phyloP scores from a whole-genome alignment of 2,113 vertebrate species.

The Corydoras maculifer region DNA sequence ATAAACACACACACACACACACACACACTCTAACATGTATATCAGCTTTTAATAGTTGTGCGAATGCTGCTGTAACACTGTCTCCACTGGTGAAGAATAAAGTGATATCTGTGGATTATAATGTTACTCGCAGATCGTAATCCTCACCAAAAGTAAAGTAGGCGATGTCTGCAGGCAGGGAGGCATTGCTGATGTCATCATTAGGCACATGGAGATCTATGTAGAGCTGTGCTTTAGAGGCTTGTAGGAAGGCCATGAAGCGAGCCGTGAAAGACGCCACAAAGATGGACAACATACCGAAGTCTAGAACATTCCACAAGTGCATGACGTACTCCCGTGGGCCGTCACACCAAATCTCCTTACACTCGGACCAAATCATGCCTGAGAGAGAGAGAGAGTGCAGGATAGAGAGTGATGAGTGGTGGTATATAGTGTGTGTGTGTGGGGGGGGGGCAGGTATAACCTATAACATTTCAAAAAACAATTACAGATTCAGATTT shows the following conservation, averaged over 20 bases:
- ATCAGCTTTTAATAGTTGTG: too few relatives aligned
- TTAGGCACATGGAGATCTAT: constrained; percentile 83
- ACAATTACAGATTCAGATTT: too few relatives aligned
- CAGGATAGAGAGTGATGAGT: too few relatives aligned
- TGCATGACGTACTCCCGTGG: constrained; percentile 88
- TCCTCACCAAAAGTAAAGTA: constrained; percentile 90
- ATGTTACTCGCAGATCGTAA: not conserved
- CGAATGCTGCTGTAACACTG: not conserved
- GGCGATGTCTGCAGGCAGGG: constrained; percentile 86
- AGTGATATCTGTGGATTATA: not conserved
- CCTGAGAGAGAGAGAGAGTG: constrained; percentile 57
- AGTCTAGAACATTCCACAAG: constrained; percentile 93
- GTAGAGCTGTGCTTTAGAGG: constrained; percentile 86
- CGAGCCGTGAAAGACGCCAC: constrained; percentile 90
- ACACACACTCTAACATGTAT: too few relatives aligned
- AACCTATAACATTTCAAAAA: too few relatives aligned
- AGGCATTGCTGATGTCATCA: constrained; percentile 77
- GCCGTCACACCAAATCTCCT: constrained; percentile 94
- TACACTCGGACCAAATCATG: constrained; percentile 98
- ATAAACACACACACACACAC: too few relatives aligned
- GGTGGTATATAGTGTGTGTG: too few relatives aligned
- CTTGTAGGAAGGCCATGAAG: constrained; percentile 95
- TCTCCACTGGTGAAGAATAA: not conserved
- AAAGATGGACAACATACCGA: constrained; percentile 95
- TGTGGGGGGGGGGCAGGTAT: too few relatives aligned